Base-by-base conservation (phyloP, 1,140 invertebrate species). In the Aporrectodea caliginosa region DNA sequence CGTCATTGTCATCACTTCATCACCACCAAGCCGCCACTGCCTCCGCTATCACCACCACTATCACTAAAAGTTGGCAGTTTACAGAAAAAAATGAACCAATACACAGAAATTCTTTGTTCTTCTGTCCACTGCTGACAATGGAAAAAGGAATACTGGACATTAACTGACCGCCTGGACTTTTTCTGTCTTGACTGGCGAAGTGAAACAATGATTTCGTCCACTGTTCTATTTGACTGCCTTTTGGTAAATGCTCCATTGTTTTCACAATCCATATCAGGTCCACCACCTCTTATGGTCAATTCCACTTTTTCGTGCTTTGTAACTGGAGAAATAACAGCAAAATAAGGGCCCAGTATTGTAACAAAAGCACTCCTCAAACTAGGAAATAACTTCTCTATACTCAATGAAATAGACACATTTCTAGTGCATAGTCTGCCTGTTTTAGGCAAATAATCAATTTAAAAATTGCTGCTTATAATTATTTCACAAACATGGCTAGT, bases 151-250 rank as follows among this genome's bases (percentile, higher is more conserved):
- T 58, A 81, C 84, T 81, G n/a, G n/a, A n/a, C 81, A 84, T 83
- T 78, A 73, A 69, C 82, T 82, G 43, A 79, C 78, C 71, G 16
- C 82, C 79, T 70, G 84, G 83, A 69, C 82, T 81, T 33, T 81
- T 80, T 31, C 77, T 31, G 12, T 32, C 27, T 35, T 35, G 33
- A 35, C 16, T 30, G n/a, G 14, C 71, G 30, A 30, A 86, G 80
- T 43, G 83, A 84, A 14, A 84, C 82, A 22, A 86, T 85, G 74
- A 86, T 86, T 79, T 86, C 85, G 83, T 86, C 85, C 14, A 86
- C 85, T 27, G 85, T 83, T 77, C 85, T 80, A 69, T 85, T 84
- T 29, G 80, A 69, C 27, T 43, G 29, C 22, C 35, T 31, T 30
- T 27, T 32, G 16, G 27, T 2, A 6, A 32, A 35, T 73, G 77